Evolutionary conservation across 2,797 vertebrate genomes (phyloP), one percentile per base, ranked within the genome.

Genomic region (Octomys mimax): DNA sequence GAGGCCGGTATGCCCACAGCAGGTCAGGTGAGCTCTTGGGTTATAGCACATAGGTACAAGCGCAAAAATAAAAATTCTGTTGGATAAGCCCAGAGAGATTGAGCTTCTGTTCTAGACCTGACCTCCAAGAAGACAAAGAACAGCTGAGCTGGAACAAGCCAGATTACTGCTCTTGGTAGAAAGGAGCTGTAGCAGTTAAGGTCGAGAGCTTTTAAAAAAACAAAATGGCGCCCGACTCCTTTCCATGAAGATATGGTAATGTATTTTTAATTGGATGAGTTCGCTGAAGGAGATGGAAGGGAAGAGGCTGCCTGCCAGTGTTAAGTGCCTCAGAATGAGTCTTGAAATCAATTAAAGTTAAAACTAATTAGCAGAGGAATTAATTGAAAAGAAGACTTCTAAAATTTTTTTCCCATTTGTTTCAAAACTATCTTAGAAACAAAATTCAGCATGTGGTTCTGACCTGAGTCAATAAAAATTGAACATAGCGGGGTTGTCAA

Each of bases 321-420:
- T 89, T 96, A 96, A 97, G 96, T 96, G 96, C 88, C 96, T 96
- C 95, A 80, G 95, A 97, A 98, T 97, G 94, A 89, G 91, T 90
- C 95, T 95, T 75, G 42, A 95, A 97, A 97, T 97, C 96, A 97
- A 96, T 97, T 97, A 97, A 96, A 95, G 87, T 91, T 93, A 95
- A 96, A 97, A 93, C 96, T 95, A 96, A 97, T 97, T 97, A 97
- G 93, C 92, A 92, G 83, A 93, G 90, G 97, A 95, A 97, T 97
- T 97, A 92, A 97, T 94, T 96, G 88, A 92, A 96, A 81, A 66
- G 59, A 42, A 94, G 82, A 85, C 59, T 87, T 59, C 5, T 36
- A 49, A 78, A 93, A 61, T 28, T 77, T 75, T 89, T 46, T 49
- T 49, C 85, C 62, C 28, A 85, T 33, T 93, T 62, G 80, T 92